Conservation (phyloP, 2,888 invertebrate species). For the Hypselothyrea guttata region DNA sequence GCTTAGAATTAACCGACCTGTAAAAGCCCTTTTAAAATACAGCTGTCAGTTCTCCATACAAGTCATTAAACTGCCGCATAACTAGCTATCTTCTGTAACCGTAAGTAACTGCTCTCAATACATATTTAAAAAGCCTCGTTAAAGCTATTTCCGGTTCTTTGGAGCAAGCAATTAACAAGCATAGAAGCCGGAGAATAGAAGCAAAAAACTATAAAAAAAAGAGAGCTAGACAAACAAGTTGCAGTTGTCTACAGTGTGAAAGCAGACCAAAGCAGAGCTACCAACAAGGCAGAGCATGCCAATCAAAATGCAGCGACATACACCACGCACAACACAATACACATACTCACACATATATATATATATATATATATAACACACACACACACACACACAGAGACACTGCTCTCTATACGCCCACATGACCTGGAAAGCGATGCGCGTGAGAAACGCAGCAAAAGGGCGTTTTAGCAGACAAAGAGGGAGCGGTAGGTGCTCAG, state of each 20-base stretch:
- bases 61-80: too few relatives aligned
- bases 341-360: constrained; percentile 2
- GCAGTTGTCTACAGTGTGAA: neutral
- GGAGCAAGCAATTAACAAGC: constrained; percentile 6
- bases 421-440: constrained; percentile 48
- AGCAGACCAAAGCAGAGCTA: constrained; percentile 17
- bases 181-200: neutral
- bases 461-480: constrained; percentile 32
- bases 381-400: neutral
- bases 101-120: constrained; percentile 8
- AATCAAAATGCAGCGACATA: constrained; percentile 31
- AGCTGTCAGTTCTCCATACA: too few relatives aligned
- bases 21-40: too few relatives aligned
- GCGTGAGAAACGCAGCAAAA: constrained; percentile 42
- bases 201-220: neutral
- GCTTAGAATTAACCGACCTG: too few relatives aligned
- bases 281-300: constrained; percentile 25
- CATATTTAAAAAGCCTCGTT: constrained; percentile 16
- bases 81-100: too few relatives aligned
- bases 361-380: too few relatives aligned
- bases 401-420: neutral
- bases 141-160: constrained; percentile 22
- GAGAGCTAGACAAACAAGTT: constrained; percentile 28
- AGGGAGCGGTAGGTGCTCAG: neutral
- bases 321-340: constrained; percentile 2